Evolutionary conservation across 1,140 invertebrate species (phyloP), one percentile per base, ranked within the genome.

Genomic region (Adelges cooleyi): DNA sequence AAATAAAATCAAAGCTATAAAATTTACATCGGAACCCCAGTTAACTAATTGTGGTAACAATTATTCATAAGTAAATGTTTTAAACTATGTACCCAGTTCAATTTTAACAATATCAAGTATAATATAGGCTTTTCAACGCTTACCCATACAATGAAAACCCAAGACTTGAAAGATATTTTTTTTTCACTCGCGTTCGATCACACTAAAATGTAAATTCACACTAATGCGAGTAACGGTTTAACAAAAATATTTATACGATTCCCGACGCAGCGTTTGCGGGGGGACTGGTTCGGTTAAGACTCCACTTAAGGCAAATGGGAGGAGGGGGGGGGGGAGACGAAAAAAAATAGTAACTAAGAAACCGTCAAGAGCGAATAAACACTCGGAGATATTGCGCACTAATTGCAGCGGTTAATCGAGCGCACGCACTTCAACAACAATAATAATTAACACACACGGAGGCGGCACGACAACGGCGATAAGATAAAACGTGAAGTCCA

Each of bases 121-220:
- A 6, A 33, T 6, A 33, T 6, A 33, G 5, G 29, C 29, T 33
- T 6, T 33, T n/a, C n/a, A n/a, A n/a, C n/a, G n/a, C 56, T 62
- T 13, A 62, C 56, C 56, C 56, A 62, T 62, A 62, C 56, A 62
- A 62, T 11, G 56, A 33, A 48, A 48, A 62, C 56, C 44, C 56
- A 62, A 27, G 25, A 48, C 56, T 62, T 33, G 56, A 48, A 48
- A 33, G 46, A 62, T 62, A 62, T 42, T 17, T 33, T 22, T 11
- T 46, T 11, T n/a, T n/a, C 56, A 20, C 56, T 48, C 40, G 38
- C 3, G 0, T 15, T 2, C 2, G 22, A 23, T 23, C 25, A 29
- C 36, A 9, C 15, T 22, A 40, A 18, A 17, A n/a, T 0, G 23
- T 59, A 22, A 38, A 18, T 13, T 4, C 1, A 62, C 42, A 48